These are phyloP conservation scores for Aspidiotus destructor DNA, from an alignment of 2,888 invertebrate genomes.

Conservation along the genomic window DNA sequence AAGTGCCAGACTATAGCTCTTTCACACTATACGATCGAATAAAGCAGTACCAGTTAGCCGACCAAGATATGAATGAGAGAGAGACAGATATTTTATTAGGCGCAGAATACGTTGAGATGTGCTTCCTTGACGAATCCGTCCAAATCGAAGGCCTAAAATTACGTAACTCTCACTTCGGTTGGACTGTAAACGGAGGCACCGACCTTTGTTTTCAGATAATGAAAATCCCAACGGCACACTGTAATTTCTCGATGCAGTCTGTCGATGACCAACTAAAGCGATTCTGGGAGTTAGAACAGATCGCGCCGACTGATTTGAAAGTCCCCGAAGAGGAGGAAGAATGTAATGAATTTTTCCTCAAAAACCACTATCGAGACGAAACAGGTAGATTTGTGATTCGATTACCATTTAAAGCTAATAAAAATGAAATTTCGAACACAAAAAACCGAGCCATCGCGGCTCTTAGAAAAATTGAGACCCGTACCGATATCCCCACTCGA, in stretches of 20 bases:
- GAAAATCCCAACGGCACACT: background rate
- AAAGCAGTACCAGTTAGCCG: background rate
- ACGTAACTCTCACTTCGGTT: background rate
- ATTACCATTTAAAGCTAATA: background rate
- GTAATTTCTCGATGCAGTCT: background rate
- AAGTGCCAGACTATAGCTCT: background rate
- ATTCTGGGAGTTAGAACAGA: conserved; percentile 2
- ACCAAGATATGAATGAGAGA: background rate
- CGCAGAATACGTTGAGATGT: conserved; percentile 1
- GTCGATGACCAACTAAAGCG: background rate
- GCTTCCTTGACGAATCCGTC: background rate
- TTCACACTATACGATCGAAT: background rate
- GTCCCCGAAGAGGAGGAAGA: background rate
- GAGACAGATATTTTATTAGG: conserved; percentile 2
- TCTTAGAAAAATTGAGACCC: too few relatives aligned
- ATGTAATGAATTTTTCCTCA: background rate
- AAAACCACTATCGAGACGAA: background rate
- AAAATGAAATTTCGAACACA: too few relatives aligned
- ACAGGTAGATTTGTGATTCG: background rate
- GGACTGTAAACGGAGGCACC: background rate
- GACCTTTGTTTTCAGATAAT: background rate
- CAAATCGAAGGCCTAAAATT: background rate
- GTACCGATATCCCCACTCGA: too few relatives aligned
- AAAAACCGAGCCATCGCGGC: too few relatives aligned
- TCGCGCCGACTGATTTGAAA: background rate